phyloP scores from a whole-genome alignment of 2,797 vertebrate genomes.

The Austrolebias charrua region DNA sequence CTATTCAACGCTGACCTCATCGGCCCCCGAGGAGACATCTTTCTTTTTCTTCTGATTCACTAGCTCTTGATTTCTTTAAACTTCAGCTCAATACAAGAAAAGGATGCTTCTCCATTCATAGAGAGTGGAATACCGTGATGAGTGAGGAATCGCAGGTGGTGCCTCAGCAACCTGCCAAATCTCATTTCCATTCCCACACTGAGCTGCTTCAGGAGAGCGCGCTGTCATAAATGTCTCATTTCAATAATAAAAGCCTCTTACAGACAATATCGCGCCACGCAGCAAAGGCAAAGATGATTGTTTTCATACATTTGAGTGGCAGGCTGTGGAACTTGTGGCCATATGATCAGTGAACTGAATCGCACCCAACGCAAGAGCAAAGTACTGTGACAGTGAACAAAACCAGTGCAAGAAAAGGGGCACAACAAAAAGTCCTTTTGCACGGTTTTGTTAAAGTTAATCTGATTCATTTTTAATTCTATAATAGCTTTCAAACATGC shows the following conservation, averaged over 20 bases:
- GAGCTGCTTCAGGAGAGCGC: constrained; percentile 40
- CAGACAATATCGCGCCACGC: constrained; percentile 42
- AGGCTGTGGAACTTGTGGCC: constrained; percentile 49
- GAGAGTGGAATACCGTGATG: constrained; percentile 46
- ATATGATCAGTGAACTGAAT: constrained; percentile 45
- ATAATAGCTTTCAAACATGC: background rate
- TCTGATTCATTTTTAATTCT: background rate
- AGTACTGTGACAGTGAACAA: constrained; percentile 50
- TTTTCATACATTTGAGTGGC: constrained; percentile 62
- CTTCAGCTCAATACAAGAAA: constrained; percentile 26
- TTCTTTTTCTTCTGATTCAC: constrained; percentile 1
- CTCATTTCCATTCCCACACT: constrained; percentile 55
- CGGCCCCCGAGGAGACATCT: constrained; percentile 30
- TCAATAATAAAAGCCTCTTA: constrained; percentile 68
- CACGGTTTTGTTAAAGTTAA: too few relatives aligned
- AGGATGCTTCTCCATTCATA: constrained; percentile 53
- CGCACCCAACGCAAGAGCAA: background rate
- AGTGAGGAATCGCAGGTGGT: constrained; percentile 54
- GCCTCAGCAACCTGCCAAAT: constrained; percentile 63
- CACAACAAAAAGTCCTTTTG: background rate
- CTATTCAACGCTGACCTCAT: constrained; percentile 42
- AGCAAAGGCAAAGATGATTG: constrained; percentile 25
- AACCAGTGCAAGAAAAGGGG: constrained; percentile 2
- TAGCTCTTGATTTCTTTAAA: constrained; percentile 50
- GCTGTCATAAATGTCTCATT: constrained; percentile 72